Conservation (phyloP, 2,797 vertebrate genomes). For the Etheostoma nigrum region DNA sequence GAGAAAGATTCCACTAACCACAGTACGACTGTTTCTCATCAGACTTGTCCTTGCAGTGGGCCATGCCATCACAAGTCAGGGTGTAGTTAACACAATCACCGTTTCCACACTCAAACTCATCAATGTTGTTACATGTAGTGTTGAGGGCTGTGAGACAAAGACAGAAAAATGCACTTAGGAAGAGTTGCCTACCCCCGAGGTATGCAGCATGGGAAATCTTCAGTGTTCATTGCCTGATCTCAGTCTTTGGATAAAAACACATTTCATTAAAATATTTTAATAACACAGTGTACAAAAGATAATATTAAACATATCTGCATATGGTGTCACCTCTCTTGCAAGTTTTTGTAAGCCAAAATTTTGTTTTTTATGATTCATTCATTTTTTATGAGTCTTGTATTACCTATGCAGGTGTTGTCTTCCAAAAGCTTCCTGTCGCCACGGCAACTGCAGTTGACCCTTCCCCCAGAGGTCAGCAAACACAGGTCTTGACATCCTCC, state of each 20-base stretch:
- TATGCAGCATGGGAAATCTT: too few relatives aligned
- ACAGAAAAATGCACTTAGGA: slow-evolving; percentile 18
- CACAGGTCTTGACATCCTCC: slow-evolving; percentile 98
- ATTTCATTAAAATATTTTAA: neutral
- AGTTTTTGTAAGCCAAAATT: neutral
- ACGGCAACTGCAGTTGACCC: slow-evolving; percentile 96
- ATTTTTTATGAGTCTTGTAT: slow-evolving; percentile 55
- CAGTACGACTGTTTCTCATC: slow-evolving; percentile 99
- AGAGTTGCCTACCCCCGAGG: neutral
- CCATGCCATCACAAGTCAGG: slow-evolving; percentile 92
- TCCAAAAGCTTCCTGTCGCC: slow-evolving; percentile 93
- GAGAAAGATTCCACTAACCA: slow-evolving; percentile 88
- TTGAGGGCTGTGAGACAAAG: slow-evolving; percentile 87
- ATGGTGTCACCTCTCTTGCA: neutral
- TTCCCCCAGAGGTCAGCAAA: slow-evolving; percentile 92
- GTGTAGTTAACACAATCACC: slow-evolving; percentile 97
- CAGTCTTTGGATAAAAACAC: neutral
- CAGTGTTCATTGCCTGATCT: neutral
- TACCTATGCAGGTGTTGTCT: slow-evolving; percentile 97
- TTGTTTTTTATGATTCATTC: too few relatives aligned
- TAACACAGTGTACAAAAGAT: neutral
- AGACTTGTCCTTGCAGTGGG: slow-evolving; percentile 98
- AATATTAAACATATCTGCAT: neutral
- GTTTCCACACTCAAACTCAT: slow-evolving; percentile 97
- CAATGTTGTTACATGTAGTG: slow-evolving; percentile 90